Evolutionary conservation across 2,797 vertebrate genomes (phyloP).

Genomic region (Muscicapa striata): DNA sequence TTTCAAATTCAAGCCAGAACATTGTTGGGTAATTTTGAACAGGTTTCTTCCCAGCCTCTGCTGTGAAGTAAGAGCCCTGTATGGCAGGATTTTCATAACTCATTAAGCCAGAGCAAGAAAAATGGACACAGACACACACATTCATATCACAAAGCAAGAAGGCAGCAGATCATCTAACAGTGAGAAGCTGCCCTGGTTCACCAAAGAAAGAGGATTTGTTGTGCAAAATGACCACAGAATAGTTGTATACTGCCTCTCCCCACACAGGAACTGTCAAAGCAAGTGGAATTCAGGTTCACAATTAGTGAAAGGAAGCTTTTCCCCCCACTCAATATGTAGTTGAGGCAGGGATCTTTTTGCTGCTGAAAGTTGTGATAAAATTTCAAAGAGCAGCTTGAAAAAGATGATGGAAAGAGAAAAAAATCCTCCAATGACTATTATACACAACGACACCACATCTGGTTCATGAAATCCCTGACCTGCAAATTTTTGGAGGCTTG

Average conservation of each 20-base stretch:
- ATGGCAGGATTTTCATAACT: background rate
- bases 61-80: background rate
- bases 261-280: background rate
- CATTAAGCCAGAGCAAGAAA: background rate
- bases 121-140: background rate
- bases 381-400: background rate
- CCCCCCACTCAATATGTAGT: fast-evolving
- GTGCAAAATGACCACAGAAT: background rate
- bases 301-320: background rate
- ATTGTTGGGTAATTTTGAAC: background rate
- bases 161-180: background rate
- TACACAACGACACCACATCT: fast-evolving
- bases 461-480: background rate
- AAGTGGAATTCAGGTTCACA: background rate
- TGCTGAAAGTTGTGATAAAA: background rate
- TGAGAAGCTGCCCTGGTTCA: background rate
- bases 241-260: background rate
- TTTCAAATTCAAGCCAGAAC: background rate
- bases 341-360: background rate
- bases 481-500: background rate
- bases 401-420: background rate
- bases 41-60: background rate
- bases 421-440: background rate
- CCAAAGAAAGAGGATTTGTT: background rate
- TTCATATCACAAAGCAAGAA: background rate